Base-by-base conservation (phyloP, 2,888 invertebrate species). In the Ametastegia equiseti region DNA sequence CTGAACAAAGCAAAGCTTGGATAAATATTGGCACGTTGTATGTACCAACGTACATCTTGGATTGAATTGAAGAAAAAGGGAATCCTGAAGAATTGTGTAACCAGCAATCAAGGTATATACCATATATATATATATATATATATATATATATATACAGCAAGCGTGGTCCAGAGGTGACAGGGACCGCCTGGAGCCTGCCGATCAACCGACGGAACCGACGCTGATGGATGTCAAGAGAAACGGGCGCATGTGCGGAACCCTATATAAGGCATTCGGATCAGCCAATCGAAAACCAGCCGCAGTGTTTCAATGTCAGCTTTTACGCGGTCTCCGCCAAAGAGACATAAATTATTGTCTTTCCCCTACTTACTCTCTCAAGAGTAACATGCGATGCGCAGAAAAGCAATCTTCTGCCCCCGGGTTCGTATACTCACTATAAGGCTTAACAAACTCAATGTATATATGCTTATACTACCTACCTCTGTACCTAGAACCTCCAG, bases 281-380 rank as follows among this genome's bases (percentile, higher is more conserved):
- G 86, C 90, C 90, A 90, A 90, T 90, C 88, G 87, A 85, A 88
- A n/a, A n/a, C 87, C 85, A 84, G 87, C 86, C 86, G 88, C 87
- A 86, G 89, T 90, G 90, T 91, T 91, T 89, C 89, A 90, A 90
- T 91, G 91, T 91, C 90, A 91, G 89, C 89, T 88, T 88, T 86
- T 86, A 84, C 87, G 87, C 86, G 85, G 86, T 86, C n/a, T n/a
- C 85, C 84, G 85, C 85, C 87, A 86, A 86, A 86, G 89, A 90
- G 90, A 91, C 90, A 90, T 91, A 90, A 91, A 91, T 91, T 91
- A 91, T 87, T 84, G 84, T 83, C 47, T 47, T 15, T 27, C 60
- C 19, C 19, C 1, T 39, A 39, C 42, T 30, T 83, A 80, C 82
- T 63, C 81, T 80, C 83, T 84, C 87, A 89, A 89, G 89, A 89